phyloP scores from a whole-genome alignment of 2,888 invertebrate species.

The Neoitamus cyanurus region DNA sequence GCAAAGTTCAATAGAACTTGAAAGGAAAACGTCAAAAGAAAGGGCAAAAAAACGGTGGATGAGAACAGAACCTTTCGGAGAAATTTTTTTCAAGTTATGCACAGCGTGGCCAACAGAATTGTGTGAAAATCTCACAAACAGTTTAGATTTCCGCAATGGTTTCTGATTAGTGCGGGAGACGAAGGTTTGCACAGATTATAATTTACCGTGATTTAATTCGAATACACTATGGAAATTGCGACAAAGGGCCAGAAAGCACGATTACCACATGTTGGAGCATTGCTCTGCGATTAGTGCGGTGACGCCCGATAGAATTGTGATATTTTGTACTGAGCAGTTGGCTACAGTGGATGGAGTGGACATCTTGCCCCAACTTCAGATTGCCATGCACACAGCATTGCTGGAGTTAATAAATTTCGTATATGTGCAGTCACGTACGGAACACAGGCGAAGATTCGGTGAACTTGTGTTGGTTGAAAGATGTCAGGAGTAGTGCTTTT shows the following conservation, averaged over 20 bases:
- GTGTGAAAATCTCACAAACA: background rate
- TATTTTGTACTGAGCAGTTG: conserved; percentile 6
- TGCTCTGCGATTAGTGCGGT: background rate
- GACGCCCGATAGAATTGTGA: conserved; percentile 13
- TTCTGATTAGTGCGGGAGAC: background rate
- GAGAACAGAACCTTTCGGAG: background rate
- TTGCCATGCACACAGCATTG: background rate
- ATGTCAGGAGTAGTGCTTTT: conserved; percentile 12
- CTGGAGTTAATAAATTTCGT: background rate
- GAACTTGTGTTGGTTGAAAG: background rate
- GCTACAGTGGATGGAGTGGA: background rate
- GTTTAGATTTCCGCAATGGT: background rate
- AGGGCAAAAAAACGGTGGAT: background rate
- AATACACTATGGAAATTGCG: background rate
- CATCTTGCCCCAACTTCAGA: conserved; percentile 11
- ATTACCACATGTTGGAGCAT: background rate
- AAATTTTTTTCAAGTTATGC: background rate
- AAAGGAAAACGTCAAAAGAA: conserved; percentile 6
- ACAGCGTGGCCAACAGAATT: background rate
- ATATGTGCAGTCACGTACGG: background rate
- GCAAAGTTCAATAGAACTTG: conserved; percentile 34
- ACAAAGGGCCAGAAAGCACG: background rate
- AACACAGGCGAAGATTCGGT: background rate
- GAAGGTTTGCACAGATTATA: background rate
- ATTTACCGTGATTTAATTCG: background rate